Evolutionary conservation across 2,797 vertebrate genomes (phyloP).

Genomic region (Pitangus sulphuratus): DNA sequence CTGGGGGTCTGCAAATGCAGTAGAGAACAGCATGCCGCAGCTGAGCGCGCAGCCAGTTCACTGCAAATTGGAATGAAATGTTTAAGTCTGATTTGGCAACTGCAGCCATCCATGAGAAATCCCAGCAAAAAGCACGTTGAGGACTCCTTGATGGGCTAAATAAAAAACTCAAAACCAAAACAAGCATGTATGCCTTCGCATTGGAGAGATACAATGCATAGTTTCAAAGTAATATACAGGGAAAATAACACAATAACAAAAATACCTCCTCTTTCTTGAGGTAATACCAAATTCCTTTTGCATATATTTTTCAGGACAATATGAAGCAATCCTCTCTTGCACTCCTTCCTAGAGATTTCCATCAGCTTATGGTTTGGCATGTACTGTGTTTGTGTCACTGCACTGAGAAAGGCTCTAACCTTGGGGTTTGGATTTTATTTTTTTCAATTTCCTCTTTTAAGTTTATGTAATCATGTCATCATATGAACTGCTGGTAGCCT

Average conservation of each 20-base stretch:
- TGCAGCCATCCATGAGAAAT: not conserved
- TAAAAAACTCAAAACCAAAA: not conserved
- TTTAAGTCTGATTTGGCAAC: not conserved
- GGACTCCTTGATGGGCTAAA: not conserved
- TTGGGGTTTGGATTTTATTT: not conserved
- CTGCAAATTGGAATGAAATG: not conserved
- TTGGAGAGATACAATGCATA: not conserved
- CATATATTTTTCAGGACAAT: not conserved
- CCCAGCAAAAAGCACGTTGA: not conserved
- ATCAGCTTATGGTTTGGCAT: not conserved
- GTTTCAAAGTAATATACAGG: not conserved
- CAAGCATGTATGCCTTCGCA: not conserved
- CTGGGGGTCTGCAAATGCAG: not conserved
- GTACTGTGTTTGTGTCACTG: not conserved
- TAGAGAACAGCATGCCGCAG: rapidly evolving
- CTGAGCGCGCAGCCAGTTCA: not conserved
- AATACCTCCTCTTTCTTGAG: not conserved
- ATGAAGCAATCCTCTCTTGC: not conserved
- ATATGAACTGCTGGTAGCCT: not conserved
- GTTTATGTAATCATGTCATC: not conserved
- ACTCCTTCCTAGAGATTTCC: not conserved
- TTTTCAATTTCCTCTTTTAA: not conserved
- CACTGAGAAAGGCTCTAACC: not conserved
- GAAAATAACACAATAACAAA: not conserved
- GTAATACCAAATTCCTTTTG: not conserved